Percentiles rank a stretch among this genome's conserved stretches.
phyloP scores from a whole-genome alignment of 2,113 vertebrate genomes.

The Ictalurus furcatus region DNA sequence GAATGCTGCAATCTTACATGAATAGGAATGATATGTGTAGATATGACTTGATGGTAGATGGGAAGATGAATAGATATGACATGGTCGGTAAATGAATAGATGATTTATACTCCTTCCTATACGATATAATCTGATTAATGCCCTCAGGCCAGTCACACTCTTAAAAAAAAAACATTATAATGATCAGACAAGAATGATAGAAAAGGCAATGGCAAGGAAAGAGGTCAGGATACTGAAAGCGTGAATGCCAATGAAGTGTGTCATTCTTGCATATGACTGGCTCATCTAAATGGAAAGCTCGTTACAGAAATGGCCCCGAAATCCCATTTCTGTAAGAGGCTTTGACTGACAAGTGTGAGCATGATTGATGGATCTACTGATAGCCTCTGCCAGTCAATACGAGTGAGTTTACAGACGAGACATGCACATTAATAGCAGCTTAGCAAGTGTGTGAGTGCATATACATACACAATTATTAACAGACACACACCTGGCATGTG shows the following conservation, averaged over 20 bases:
- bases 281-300: constrained; percentile 28
- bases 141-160: background rate
- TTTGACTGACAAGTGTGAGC: constrained; percentile 26
- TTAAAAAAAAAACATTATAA: background rate
- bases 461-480: background rate
- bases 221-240: background rate
- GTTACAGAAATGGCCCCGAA: constrained; percentile 30
- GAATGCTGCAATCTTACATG: background rate
- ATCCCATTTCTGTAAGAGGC: constrained; percentile 6
- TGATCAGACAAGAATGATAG: background rate
- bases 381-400: constrained; percentile 25
- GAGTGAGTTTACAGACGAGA: constrained; percentile 37
- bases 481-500: constrained; percentile 90
- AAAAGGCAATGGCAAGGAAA: background rate
- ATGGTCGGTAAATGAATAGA: background rate
- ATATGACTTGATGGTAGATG: background rate
- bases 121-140: background rate
- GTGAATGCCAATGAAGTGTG: constrained; percentile 10
- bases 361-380: constrained; percentile 33
- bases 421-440: constrained; percentile 10
- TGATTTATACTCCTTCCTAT: background rate
- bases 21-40: background rate
- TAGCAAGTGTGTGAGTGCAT: background rate
- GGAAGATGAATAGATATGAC: constrained; percentile 2
- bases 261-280: constrained; percentile 15